Evolutionary conservation across 1,140 invertebrate species (phyloP).

Genomic region (Drosophila albomicans): DNA sequence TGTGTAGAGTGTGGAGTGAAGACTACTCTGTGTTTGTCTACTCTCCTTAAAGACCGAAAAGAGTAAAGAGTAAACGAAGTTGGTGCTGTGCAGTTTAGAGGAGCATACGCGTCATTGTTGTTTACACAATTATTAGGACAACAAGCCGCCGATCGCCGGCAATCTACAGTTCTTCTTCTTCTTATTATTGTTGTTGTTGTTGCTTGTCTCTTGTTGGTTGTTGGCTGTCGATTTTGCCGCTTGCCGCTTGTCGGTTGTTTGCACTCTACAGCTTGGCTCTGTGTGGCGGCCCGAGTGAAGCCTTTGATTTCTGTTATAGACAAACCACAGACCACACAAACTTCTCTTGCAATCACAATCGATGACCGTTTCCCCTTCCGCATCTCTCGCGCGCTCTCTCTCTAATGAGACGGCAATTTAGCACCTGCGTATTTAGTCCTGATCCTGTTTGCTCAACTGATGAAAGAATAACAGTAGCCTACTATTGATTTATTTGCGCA

Average conservation of each 20-base stretch:
- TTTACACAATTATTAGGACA: conserved; percentile 85
- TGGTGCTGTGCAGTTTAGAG: conserved; percentile 50
- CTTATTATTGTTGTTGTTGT: conserved; percentile 23
- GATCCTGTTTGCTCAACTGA: conserved; percentile 52
- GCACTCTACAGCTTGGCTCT: conserved; percentile 33
- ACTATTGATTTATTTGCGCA: conserved; percentile 66
- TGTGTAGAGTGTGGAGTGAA: background rate
- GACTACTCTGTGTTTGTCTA: conserved; percentile 45
- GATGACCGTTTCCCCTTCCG: background rate
- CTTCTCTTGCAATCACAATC: conserved; percentile 1
- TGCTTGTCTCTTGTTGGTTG: conserved; percentile 14
- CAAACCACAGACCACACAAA: conserved; percentile 38
- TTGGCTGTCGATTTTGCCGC: conserved; percentile 22
- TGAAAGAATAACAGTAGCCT: conserved; percentile 71
- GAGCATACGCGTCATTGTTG: conserved; percentile 82
- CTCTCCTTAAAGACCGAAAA: conserved; percentile 38
- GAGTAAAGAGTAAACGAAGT: background rate
- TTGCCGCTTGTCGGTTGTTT: conserved; percentile 44
- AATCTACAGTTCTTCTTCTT: conserved; percentile 33
- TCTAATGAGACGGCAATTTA: conserved; percentile 75
- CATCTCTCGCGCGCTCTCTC: background rate
- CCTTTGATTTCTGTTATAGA: conserved; percentile 41
- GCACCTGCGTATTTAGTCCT: conserved; percentile 61
- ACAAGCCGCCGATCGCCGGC: conserved; percentile 78
- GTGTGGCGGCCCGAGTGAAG: conserved; percentile 9